phyloP scores from a whole-genome alignment of 2,113 vertebrate genomes.

The Mormyrus iriodes region DNA sequence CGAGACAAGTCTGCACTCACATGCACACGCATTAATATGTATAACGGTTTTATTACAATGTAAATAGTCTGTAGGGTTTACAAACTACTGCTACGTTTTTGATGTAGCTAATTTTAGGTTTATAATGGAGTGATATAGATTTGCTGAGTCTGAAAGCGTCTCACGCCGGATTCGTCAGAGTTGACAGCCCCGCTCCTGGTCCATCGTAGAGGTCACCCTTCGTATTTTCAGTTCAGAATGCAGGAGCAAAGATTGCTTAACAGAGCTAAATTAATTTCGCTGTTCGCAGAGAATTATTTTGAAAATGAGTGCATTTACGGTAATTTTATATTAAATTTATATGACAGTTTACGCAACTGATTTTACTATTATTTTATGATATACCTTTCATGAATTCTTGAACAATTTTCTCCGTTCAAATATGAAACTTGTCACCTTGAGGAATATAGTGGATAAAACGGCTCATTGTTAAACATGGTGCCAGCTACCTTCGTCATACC shows the following conservation, averaged over 20 bases:
- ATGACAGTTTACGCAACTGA: not conserved
- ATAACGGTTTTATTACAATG: too few species aligned
- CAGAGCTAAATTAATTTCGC: not conserved
- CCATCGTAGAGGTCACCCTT: not conserved
- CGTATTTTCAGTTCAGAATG: not conserved
- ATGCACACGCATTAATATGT: too few species aligned
- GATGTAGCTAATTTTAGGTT: not conserved
- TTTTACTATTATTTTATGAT: not conserved
- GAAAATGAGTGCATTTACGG: not conserved
- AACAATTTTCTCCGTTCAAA: not conserved
- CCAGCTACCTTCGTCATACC: not conserved
- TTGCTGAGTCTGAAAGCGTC: not conserved
- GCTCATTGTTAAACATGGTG: not conserved
- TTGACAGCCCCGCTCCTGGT: not conserved
- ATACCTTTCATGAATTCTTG: not conserved
- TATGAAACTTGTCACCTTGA: not conserved
- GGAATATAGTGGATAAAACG: not conserved
- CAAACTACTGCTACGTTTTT: not conserved
- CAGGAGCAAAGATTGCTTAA: not conserved
- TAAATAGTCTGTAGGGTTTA: not conserved
- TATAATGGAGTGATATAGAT: not conserved
- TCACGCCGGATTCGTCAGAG: not conserved
- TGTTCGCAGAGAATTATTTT: not conserved
- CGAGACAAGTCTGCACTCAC: too few species aligned
- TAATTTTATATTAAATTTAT: not conserved